A percentile compares a stretch with the other conserved stretches of the same genome.
Evolutionary conservation across 2,888 invertebrate genomes (phyloP).

Genomic region (Erynnis tages): DNA sequence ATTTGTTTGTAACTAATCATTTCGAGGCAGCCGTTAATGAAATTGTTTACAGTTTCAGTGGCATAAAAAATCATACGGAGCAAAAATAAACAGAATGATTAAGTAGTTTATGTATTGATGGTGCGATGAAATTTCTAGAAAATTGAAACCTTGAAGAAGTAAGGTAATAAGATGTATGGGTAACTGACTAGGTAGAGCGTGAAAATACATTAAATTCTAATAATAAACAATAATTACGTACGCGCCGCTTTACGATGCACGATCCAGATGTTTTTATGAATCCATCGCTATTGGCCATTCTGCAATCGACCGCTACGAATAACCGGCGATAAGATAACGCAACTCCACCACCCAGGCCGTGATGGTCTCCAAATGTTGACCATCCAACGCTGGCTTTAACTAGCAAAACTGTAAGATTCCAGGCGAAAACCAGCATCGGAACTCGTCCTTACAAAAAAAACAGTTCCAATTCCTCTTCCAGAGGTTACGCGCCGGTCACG

Average conservation of each 20-base stretch:
- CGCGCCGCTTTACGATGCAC: conserved; percentile 9
- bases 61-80: no score
- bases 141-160: not conserved
- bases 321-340: conserved; percentile 51
- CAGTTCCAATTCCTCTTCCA: not conserved
- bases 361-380: not conserved
- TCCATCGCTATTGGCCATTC: conserved; percentile 41
- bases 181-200: not conserved
- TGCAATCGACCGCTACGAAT: conserved; percentile 42
- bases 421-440: not conserved
- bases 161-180: not conserved
- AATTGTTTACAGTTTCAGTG: no score
- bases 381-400: conserved; percentile 4
- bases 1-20: no score
- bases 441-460: not conserved
- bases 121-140: not conserved
- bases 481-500: conserved; percentile 6
- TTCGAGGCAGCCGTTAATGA: no score
- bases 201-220: conserved; percentile 2
- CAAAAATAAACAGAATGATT: no score
- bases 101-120: no score
- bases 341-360: not conserved
- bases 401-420: not conserved
- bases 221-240: not conserved
- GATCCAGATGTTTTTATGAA: conserved; percentile 22